Conservation (phyloP, 1,140 invertebrate genomes). For the Lerema accius region DNA sequence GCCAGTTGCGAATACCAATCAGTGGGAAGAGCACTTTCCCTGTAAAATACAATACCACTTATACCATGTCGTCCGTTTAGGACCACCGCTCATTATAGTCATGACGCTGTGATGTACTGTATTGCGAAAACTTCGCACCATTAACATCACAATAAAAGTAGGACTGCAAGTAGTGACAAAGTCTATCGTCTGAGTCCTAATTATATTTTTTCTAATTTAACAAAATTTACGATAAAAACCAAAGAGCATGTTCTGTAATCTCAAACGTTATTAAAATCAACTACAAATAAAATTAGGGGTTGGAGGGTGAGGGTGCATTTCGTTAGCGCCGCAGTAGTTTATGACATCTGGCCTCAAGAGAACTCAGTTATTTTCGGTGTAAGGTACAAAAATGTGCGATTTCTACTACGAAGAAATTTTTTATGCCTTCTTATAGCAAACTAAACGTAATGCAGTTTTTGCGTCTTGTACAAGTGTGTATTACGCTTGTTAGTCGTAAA, state of each 20-base stretch:
- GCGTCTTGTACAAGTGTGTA: neutral
- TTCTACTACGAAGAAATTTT: too few relatives aligned
- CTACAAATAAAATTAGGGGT: slow-evolving; percentile 12
- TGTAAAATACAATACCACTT: slow-evolving; percentile 4
- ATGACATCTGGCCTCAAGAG: slow-evolving; percentile 20
- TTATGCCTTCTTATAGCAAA: too few relatives aligned
- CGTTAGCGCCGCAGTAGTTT: slow-evolving; percentile 9
- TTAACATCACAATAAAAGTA: too few relatives aligned
- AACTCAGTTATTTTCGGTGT: too few relatives aligned
- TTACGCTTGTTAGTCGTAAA: too few relatives aligned
- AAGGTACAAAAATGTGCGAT: too few relatives aligned
- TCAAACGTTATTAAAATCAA: slow-evolving; percentile 32
- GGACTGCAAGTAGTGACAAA: too few relatives aligned
- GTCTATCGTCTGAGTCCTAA: too few relatives aligned
- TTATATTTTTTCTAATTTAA: too few relatives aligned
- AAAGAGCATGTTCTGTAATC: slow-evolving; percentile 20
- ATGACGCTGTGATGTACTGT: neutral
- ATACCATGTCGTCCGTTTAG: slow-evolving; percentile 9
- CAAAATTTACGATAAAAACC: neutral
- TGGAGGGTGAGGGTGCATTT: slow-evolving; percentile 20
- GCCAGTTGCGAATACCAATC: slow-evolving; percentile 13
- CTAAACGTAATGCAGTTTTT: too few relatives aligned
- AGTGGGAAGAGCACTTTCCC: slow-evolving; percentile 26
- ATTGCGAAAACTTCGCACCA: neutral
- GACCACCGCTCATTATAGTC: neutral